phyloP scores from a whole-genome alignment of 2,797 vertebrate genomes.

The Pelochelys cantorii region DNA sequence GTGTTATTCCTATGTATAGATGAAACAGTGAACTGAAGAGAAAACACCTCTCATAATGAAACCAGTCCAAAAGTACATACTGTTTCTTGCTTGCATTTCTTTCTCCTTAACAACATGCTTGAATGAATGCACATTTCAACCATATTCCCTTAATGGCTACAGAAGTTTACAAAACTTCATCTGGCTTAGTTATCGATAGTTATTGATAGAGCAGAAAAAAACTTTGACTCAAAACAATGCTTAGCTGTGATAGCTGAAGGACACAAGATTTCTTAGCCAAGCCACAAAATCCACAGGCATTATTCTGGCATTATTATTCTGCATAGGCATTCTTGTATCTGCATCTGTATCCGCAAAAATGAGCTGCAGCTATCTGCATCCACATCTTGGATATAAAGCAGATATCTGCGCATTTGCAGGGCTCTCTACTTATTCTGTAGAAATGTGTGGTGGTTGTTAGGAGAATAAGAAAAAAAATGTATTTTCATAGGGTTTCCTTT shows the following conservation, averaged over 20 bases:
- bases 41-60: not conserved
- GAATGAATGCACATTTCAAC: rapidly evolving
- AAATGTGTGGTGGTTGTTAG: rapidly evolving
- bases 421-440: not conserved
- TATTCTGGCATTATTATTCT: not conserved
- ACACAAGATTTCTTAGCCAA: rapidly evolving
- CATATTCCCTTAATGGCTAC: not conserved
- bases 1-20: rapidly evolving
- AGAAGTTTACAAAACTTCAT: rapidly evolving
- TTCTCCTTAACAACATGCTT: rapidly evolving
- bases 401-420: no score
- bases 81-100: not conserved
- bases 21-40: not conserved
- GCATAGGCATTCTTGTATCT: rapidly evolving
- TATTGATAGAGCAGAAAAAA: not conserved
- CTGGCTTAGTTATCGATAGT: rapidly evolving
- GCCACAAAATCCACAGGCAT: not conserved
- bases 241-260: not conserved
- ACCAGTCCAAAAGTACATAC: rapidly evolving
- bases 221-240: not conserved
- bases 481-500: not conserved
- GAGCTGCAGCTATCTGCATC: no score
- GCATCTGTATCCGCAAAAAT: no score
- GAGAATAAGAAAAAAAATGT: no score
- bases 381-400: no score